phyloP scores from a whole-genome alignment of 1,140 invertebrate genomes.

The Drosophila neocordata region DNA sequence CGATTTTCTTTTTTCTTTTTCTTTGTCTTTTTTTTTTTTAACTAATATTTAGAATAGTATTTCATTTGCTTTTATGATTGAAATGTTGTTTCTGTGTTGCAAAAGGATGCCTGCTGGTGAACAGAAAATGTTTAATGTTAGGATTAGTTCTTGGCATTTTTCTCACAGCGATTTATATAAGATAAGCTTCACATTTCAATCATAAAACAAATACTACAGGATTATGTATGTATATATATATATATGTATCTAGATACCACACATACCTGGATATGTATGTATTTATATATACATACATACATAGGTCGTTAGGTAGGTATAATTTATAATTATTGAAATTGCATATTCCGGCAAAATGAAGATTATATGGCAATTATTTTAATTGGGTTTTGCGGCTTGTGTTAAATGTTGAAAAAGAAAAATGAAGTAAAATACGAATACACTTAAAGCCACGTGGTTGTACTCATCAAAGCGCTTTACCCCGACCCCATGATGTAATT shows the following conservation, averaged over 20 bases:
- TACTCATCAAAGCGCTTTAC: conserved; percentile 51
- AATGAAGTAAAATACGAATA: conserved; percentile 15
- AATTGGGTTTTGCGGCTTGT: conserved; percentile 50
- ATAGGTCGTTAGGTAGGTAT: conserved; percentile 1
- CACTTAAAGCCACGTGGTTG: conserved; percentile 57
- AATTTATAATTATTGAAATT: conserved; percentile 48
- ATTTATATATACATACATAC: conserved; percentile 8
- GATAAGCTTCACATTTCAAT: conserved; percentile 79
- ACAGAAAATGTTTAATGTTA: conserved; percentile 72
- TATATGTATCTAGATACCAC: not conserved
- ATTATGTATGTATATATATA: too few relatives aligned
- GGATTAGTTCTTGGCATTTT: conserved; percentile 58
- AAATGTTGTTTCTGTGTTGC: conserved; percentile 83
- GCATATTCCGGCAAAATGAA: conserved; percentile 34
- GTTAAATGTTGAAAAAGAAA: not conserved
- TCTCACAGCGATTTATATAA: conserved; percentile 40
- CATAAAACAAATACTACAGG: conserved; percentile 81
- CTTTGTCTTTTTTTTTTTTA: conserved; percentile 35
- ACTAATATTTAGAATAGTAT: conserved; percentile 38
- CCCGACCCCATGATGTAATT: conserved; percentile 45
- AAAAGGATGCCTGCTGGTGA: conserved; percentile 82
- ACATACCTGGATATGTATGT: not conserved
- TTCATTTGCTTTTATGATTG: conserved; percentile 81
- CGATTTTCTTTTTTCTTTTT: conserved; percentile 33
- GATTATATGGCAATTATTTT: conserved; percentile 56